Base-by-base conservation (phyloP, 2,113 vertebrate species). In the Physeter macrocephalus region DNA sequence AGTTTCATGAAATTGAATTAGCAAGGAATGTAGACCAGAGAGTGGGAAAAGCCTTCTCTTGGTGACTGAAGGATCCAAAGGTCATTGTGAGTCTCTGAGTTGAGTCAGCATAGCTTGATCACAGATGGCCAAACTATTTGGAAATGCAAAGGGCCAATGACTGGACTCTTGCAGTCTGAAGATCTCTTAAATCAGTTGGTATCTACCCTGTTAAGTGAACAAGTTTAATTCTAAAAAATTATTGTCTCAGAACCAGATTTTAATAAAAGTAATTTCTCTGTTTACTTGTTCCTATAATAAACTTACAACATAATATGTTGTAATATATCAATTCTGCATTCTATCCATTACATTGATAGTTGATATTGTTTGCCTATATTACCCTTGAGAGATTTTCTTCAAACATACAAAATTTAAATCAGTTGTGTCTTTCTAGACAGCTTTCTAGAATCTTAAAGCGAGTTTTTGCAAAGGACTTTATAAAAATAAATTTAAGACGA, bases 401-500 rank as follows among this genome's bases (percentile, higher is more conserved):
- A 74, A n/a, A 90, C 25, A 18, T 39, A 6, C 8, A 83, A 75
- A 80, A 92, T 59, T 62, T 59, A 88, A 88, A 67, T 39, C 18
- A 27, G 5, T 36, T 61, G 43, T 0, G 31, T 92, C 82, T 97
- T 96, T 96, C 66, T 96, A 91, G 54, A 27, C 85, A 90, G 41
- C 18, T 94, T 93, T 52, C 95, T 52, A 52, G 86, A 96, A 71
- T 86, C 88, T 75, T 88, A 93, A 93, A 90, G 88, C 49, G n/a
- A 67, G 87, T 49, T 92, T 61, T 18, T 69, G 3, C 10, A 52
- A 86, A 77, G 1, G 9, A 52, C 54, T 43, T 87, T 88, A 11
- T 62, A 49, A 88, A 82, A 67, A n/a, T 52, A 84, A 75, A 85
- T 83, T 66, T 41, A 96, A 88, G 54, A 93, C 15, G 88, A 41